Evolutionary conservation across 2,797 vertebrate species (phyloP).

Genomic region (Rachycentron canadum): DNA sequence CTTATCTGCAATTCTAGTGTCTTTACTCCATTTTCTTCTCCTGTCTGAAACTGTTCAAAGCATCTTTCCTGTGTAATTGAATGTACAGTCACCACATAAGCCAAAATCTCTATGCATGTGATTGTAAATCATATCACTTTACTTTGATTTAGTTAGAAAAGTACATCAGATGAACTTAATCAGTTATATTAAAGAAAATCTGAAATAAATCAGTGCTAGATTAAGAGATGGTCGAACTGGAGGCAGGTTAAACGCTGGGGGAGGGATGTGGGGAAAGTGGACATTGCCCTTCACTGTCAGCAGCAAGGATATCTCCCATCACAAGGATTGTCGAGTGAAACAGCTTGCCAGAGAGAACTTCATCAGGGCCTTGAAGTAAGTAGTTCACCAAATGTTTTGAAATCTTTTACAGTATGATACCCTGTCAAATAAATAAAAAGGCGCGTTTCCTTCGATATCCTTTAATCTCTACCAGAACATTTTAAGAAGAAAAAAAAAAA

Average conservation of each 20-base stretch:
- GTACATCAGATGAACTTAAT: neutral
- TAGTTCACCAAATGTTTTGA: neutral
- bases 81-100: neutral
- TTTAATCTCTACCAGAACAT: neutral
- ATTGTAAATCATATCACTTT: too few relatives aligned
- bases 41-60: constrained; percentile 1
- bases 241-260: constrained; percentile 8
- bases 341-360: constrained; percentile 34
- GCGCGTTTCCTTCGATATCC: too few relatives aligned
- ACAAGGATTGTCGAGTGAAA: constrained; percentile 48
- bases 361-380: constrained; percentile 32
- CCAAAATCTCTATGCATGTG: neutral
- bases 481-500: neutral
- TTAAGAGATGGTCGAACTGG: neutral
- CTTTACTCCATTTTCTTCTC: neutral
- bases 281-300: constrained; percentile 85
- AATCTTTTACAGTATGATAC: neutral
- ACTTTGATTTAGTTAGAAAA: neutral
- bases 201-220: constrained; percentile 10
- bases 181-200: neutral
- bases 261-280: neutral
- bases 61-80: neutral
- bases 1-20: constrained; percentile 48
- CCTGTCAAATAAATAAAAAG: neutral
- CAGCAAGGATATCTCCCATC: constrained; percentile 85